Percentiles rank a stretch among this genome's conserved stretches.
These are phyloP conservation scores for Lophotis ruficrista DNA, from an alignment of 2,113 vertebrate genomes.

Conservation along the genomic window DNA sequence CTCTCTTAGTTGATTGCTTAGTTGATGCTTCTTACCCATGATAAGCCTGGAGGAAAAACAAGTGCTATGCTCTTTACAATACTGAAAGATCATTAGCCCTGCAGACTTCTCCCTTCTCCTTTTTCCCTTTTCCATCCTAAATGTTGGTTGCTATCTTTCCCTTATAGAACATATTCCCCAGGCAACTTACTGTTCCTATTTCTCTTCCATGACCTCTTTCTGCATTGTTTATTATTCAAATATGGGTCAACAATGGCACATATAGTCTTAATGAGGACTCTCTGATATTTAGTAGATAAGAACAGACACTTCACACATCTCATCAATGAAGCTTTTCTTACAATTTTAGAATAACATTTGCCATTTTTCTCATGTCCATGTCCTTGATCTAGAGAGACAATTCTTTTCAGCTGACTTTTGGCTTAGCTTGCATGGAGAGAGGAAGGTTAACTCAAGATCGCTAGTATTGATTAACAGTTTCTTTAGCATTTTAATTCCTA, in stretches of 20 bases:
- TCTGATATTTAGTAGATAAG: neutral
- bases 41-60: neutral
- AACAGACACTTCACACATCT: neutral
- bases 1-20: neutral
- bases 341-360: neutral
- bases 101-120: neutral
- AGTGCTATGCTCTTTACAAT: neutral
- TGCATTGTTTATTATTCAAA: neutral
- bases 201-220: neutral
- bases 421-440: neutral
- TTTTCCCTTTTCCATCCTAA: neutral
- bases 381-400: neutral
- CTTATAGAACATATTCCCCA: neutral
- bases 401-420: neutral
- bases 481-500: neutral
- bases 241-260: neutral
- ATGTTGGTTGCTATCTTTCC: neutral
- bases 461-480: neutral
- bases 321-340: neutral
- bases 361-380: neutral
- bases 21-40: neutral
- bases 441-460: neutral
- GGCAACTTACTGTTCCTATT: neutral
- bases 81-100: neutral
- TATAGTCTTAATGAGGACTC: neutral